Percentiles rank a stretch among this genome's conserved stretches.
Evolutionary conservation across 1,140 invertebrate genomes (phyloP).

Genomic region (Drosophila auraria): DNA sequence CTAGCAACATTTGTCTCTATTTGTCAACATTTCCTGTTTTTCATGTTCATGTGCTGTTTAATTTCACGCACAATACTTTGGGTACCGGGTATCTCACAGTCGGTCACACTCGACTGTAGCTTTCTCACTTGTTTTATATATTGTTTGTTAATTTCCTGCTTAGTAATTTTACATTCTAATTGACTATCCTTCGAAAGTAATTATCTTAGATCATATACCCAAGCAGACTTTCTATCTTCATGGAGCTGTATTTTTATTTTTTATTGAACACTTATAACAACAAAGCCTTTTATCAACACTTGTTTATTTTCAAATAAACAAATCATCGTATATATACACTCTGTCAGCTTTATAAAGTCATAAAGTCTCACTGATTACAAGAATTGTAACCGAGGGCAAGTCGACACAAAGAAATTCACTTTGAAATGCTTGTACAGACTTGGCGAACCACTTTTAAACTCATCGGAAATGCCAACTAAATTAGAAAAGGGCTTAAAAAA

Average conservation of each 20-base stretch:
- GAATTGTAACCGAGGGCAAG: not conserved
- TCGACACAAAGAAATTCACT: not conserved
- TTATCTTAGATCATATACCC: too few relatives aligned
- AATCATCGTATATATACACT: not conserved
- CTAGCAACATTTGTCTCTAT: too few relatives aligned
- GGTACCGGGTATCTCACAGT: too few relatives aligned
- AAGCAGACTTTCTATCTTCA: not conserved
- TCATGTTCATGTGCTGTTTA: too few relatives aligned
- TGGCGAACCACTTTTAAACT: not conserved
- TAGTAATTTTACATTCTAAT: too few relatives aligned
- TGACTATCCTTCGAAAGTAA: not conserved
- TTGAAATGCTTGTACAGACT: not conserved
- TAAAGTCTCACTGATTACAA: not conserved
- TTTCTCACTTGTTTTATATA: too few relatives aligned
- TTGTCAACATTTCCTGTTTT: too few relatives aligned
- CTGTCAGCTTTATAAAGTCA: not conserved
- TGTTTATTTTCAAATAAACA: not conserved
- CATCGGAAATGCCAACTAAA: too few relatives aligned
- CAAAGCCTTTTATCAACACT: not conserved
- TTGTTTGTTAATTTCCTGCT: not conserved
- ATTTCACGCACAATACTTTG: too few relatives aligned
- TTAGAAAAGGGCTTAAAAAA: too few relatives aligned
- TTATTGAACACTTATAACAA: not conserved
- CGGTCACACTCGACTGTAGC: too few relatives aligned
- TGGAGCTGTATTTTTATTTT: not conserved